phyloP scores from a whole-genome alignment of 1,140 invertebrate species.

The Sycobia sp. region DNA sequence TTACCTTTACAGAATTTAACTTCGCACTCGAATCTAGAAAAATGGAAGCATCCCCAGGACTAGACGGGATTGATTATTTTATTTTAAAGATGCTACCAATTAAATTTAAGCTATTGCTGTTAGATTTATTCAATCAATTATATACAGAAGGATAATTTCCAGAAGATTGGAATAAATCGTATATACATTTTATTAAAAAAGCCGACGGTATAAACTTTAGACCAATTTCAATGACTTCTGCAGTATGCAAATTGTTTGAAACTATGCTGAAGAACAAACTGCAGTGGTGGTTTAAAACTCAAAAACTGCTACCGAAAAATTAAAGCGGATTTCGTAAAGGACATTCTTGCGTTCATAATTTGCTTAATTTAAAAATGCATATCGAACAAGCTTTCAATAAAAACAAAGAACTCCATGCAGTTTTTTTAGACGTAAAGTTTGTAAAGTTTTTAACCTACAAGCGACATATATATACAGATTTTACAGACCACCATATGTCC shows the following conservation, averaged over 20 bases:
- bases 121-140: too few species aligned
- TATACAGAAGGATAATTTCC: slow-evolving; percentile 5
- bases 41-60: too few species aligned
- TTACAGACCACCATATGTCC: background rate
- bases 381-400: background rate
- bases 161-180: too few species aligned
- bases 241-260: too few species aligned
- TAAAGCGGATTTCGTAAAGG: too few species aligned
- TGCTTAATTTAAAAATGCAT: background rate
- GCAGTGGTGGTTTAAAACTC: too few species aligned
- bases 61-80: background rate
- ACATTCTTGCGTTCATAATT: too few species aligned
- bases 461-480: background rate
- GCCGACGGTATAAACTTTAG: slow-evolving; percentile 18
- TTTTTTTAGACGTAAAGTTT: slow-evolving; percentile 7
- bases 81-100: background rate
- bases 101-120: too few species aligned
- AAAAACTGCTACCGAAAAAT: too few species aligned
- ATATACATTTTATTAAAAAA: slow-evolving; percentile 28
- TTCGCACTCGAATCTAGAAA: background rate
- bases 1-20: slow-evolving; percentile 8
- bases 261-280: too few species aligned
- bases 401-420: background rate
- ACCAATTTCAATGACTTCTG: slow-evolving; percentile 33
- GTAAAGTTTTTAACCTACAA: background rate